Evolutionary conservation across 37 sponge, comb jelly and placozoan genomes (phyloP).

Genomic region (Aplysina aerophoba): DNA sequence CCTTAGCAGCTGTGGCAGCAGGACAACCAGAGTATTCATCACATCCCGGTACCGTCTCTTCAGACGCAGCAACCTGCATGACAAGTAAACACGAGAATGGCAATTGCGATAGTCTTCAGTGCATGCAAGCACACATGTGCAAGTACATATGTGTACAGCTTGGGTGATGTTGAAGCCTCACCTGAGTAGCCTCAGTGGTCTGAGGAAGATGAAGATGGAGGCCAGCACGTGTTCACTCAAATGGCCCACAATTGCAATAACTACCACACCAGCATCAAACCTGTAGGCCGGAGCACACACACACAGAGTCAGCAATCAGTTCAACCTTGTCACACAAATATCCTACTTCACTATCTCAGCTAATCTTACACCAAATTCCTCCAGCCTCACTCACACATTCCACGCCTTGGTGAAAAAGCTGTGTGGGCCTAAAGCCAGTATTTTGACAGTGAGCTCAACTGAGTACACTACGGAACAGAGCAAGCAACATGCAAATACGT

Average conservation of each 20-base stretch:
- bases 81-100: neutral
- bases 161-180: neutral
- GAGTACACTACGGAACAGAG: slow-evolving; percentile 57
- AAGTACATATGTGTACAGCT: neutral
- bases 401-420: slow-evolving; percentile 73
- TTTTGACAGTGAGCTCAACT: slow-evolving; percentile 63
- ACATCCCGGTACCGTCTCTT: slow-evolving; percentile 79
- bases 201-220: slow-evolving; percentile 9
- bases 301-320: too few relatives aligned
- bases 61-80: slow-evolving; percentile 62
- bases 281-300: neutral
- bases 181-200: slow-evolving; percentile 42
- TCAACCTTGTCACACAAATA: too few relatives aligned
- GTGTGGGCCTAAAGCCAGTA: slow-evolving; percentile 61
- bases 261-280: slow-evolving; percentile 49
- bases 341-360: too few relatives aligned
- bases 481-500: neutral
- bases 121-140: neutral
- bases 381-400: slow-evolving; percentile 61
- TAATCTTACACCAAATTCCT: neutral
- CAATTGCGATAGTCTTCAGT: too few relatives aligned
- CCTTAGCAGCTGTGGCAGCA: slow-evolving; percentile 64
- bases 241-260: slow-evolving; percentile 27
- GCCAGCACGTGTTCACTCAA: slow-evolving; percentile 5
- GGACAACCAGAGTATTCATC: slow-evolving; percentile 67